Conservation (phyloP, 1,140 invertebrate species). For the Drosophila azteca region DNA sequence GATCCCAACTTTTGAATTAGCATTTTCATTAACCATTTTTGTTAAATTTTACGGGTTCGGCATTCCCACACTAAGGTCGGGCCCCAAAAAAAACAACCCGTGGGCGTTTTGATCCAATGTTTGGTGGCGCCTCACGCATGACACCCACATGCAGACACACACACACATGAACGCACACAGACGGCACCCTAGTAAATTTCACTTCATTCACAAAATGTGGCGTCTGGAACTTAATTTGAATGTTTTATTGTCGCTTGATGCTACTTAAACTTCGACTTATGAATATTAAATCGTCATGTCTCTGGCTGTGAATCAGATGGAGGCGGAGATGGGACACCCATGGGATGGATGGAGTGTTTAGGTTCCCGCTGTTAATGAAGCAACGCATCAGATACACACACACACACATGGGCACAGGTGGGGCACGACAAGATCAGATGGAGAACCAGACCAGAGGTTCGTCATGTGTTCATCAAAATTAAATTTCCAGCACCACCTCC, state of each 20-base stretch:
- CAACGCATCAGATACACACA: constrained; percentile 23
- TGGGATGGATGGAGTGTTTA: constrained; percentile 29
- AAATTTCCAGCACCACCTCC: constrained; percentile 55
- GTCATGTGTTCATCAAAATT: constrained; percentile 34
- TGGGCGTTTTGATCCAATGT: constrained; percentile 36
- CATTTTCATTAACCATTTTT: constrained; percentile 60
- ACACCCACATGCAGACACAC: constrained; percentile 46
- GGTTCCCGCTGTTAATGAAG: constrained; percentile 45
- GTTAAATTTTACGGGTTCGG: constrained; percentile 55
- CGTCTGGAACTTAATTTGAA: constrained; percentile 54
- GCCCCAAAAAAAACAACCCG: constrained; percentile 16
- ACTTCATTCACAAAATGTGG: constrained; percentile 25
- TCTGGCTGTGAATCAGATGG: constrained; percentile 2
- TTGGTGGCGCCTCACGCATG: constrained; percentile 70
- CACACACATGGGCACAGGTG: constrained; percentile 27
- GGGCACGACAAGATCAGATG: constrained; percentile 30
- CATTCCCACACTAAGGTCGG: constrained; percentile 51
- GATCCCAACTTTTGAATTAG: constrained; percentile 33
- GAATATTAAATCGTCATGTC: constrained; percentile 52
- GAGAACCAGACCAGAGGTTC: constrained; percentile 27
- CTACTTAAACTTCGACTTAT: constrained; percentile 68
- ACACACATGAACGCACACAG: constrained; percentile 8
- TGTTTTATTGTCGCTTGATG: constrained; percentile 63
- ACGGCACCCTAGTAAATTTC: constrained; percentile 25
- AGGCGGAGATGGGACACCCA: not conserved